Conservation (phyloP, 2,113 vertebrate genomes). For the Acrocephalus kingi region DNA sequence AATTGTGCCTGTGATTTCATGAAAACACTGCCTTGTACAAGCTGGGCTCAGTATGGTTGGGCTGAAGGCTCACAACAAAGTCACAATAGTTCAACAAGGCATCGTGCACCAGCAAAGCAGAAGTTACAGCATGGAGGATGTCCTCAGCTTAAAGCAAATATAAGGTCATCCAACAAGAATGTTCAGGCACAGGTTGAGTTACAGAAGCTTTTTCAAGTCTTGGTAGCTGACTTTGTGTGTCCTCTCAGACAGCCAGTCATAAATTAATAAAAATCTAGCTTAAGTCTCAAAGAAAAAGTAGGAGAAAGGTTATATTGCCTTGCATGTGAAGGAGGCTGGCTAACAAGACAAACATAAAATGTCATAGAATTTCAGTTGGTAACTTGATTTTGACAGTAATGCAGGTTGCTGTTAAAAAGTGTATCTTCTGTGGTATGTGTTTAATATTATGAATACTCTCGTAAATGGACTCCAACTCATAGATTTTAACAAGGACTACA, state of each 20-base stretch:
- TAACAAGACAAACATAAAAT: background rate
- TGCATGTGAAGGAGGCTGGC: background rate
- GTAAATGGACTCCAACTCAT: background rate
- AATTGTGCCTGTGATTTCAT: background rate
- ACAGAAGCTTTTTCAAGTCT: background rate
- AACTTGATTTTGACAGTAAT: background rate
- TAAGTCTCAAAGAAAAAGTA: background rate
- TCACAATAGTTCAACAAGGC: background rate
- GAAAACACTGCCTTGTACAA: background rate
- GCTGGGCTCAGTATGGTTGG: background rate
- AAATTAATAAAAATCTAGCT: background rate
- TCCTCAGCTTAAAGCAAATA: background rate
- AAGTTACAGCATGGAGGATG: background rate
- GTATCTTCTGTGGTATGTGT: background rate
- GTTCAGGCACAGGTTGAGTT: background rate
- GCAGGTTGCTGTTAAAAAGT: background rate
- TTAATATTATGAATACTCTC: background rate
- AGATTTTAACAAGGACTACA: background rate
- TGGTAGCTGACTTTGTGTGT: background rate
- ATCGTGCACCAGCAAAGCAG: background rate
- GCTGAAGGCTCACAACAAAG: background rate
- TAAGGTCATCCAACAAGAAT: background rate
- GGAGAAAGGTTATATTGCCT: background rate
- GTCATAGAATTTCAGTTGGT: background rate
- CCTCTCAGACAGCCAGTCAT: background rate